These are phyloP conservation scores for Procapra przewalskii DNA, from an alignment of 2,113 vertebrate genomes.

Conservation along the genomic window DNA sequence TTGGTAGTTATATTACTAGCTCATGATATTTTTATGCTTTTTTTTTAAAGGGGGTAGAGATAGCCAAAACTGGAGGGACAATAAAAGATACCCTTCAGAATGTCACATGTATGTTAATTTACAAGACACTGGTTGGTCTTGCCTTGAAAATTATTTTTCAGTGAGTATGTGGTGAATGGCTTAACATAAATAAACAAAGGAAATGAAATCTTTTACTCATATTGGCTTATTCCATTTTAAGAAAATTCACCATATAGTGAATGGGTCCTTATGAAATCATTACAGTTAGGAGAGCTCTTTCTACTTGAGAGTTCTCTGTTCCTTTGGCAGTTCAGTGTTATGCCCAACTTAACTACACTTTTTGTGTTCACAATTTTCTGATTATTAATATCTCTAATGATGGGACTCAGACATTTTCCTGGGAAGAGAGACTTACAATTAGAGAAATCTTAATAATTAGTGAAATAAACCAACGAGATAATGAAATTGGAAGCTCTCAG, in stretches of 20 bases:
- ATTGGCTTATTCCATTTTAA: conserved; percentile 11
- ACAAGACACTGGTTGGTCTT: background rate
- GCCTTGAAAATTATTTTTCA: conserved; percentile 43
- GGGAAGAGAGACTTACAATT: conserved; percentile 38
- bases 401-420: conserved; percentile 3
- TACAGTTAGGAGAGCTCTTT: conserved; percentile 18
- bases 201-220: background rate
- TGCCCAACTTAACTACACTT: conserved; percentile 7
- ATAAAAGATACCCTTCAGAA: background rate
- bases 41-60: background rate
- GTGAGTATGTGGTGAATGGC: background rate
- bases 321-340: background rate
- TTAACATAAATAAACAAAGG: conserved; percentile 33
- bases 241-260: conserved; percentile 9
- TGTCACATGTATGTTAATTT: background rate
- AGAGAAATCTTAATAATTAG: conserved; percentile 49
- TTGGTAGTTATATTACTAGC: conserved; percentile 59
- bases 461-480: conserved; percentile 45
- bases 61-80: background rate
- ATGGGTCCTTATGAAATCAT: background rate
- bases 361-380: conserved; percentile 8
- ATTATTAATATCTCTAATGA: conserved; percentile 40
- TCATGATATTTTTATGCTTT: background rate
- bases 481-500: conserved; percentile 41
- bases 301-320: background rate